Evolutionary conservation across 1,140 invertebrate species (phyloP).

Genomic region (Ceratina calcarata): DNA sequence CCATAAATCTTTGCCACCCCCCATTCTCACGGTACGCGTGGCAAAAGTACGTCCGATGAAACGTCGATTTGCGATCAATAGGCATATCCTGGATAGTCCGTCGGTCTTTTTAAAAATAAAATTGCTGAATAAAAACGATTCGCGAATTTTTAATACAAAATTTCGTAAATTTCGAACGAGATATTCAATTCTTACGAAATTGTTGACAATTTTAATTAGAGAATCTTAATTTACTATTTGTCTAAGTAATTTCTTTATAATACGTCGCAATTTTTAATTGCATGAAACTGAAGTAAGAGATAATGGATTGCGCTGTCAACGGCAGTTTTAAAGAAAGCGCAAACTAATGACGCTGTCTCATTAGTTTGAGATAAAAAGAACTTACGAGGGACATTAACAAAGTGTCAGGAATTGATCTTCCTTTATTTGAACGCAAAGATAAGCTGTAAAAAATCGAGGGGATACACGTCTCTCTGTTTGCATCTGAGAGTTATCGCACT

Average conservation of each 20-base stretch:
- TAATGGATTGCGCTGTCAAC: background rate
- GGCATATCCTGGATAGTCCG: background rate
- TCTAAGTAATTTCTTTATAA: background rate
- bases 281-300: background rate
- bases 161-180: too few relatives aligned
- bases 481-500: background rate
- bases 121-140: too few relatives aligned
- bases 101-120: too few relatives aligned
- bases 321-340: slow-evolving; percentile 4
- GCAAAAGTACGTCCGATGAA: slow-evolving; percentile 9
- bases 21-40: background rate
- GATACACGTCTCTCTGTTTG: too few relatives aligned
- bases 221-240: background rate
- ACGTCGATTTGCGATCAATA: slow-evolving; percentile 24
- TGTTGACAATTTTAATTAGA: background rate
- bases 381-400: slow-evolving; percentile 15
- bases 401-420: slow-evolving; percentile 3
- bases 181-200: background rate
- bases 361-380: slow-evolving; percentile 23
- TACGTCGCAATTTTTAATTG: background rate
- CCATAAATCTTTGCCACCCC: slow-evolving; percentile 19
- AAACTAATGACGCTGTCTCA: slow-evolving; percentile 1
- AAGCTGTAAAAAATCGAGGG: background rate
- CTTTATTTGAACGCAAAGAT: background rate
- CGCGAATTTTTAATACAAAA: background rate